phyloP scores from a whole-genome alignment of 2,113 vertebrate species.

The Mohoua ochrocephala region DNA sequence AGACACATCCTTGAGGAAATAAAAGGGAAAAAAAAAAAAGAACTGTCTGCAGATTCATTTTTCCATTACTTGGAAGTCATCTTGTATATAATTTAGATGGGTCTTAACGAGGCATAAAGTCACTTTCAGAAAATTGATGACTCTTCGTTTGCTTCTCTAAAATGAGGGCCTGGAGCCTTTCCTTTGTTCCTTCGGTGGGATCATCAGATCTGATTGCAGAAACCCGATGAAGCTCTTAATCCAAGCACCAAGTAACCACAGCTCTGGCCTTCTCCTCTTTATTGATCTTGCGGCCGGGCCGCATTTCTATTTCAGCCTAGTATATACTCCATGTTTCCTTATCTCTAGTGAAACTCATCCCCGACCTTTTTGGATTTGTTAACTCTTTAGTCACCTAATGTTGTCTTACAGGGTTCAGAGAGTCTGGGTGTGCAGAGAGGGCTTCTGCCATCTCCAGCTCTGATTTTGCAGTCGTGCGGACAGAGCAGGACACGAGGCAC shows the following conservation, averaged over 20 bases:
- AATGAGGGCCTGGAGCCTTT: conserved; percentile 44
- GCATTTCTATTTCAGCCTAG: background rate
- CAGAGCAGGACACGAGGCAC: background rate
- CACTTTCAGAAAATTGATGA: conserved; percentile 58
- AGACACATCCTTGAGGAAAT: conserved; percentile 6
- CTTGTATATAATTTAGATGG: conserved; percentile 58
- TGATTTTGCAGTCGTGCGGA: accelerated
- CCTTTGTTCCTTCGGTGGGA: conserved; percentile 22
- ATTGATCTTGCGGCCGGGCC: background rate
- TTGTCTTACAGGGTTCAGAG: background rate
- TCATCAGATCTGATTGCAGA: conserved; percentile 37
- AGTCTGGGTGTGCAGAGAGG: background rate
- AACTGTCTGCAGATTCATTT: conserved; percentile 34
- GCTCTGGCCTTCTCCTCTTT: conserved; percentile 1
- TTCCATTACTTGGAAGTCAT: conserved; percentile 56
- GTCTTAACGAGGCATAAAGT: conserved; percentile 59
- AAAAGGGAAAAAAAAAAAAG: background rate
- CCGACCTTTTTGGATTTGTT: background rate
- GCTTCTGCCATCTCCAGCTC: background rate
- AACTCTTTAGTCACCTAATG: background rate
- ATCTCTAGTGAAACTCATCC: background rate
- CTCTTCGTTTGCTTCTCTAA: background rate
- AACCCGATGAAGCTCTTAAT: conserved; percentile 30
- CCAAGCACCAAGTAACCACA: conserved; percentile 8
- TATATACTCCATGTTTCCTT: background rate